Evolutionary conservation across 2,888 invertebrate genomes (phyloP).

Genomic region (Nemotelus nigrinus): DNA sequence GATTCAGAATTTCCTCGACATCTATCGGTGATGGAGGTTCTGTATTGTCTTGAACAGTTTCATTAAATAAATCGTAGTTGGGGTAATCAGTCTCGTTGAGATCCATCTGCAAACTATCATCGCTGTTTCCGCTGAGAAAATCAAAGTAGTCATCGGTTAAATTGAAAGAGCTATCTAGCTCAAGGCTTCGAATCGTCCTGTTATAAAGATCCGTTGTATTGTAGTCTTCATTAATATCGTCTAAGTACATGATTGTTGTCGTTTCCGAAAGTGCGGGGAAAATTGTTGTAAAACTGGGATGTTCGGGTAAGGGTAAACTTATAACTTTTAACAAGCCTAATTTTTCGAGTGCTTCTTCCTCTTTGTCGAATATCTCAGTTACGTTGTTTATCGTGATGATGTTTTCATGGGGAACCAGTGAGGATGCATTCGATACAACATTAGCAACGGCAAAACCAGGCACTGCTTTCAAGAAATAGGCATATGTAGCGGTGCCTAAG

Average conservation of each 20-base stretch:
- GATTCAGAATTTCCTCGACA: conserved; percentile 30
- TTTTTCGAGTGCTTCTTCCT: conserved; percentile 54
- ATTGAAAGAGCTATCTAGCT: conserved; percentile 20
- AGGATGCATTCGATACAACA: conserved; percentile 63
- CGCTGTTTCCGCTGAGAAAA: neutral
- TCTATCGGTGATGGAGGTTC: conserved; percentile 31
- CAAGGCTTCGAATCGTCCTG: neutral
- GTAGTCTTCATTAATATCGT: conserved; percentile 46
- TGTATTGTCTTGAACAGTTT: conserved; percentile 40
- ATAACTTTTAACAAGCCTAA: conserved; percentile 30
- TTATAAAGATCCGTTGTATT: conserved; percentile 24
- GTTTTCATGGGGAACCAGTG: conserved; percentile 58
- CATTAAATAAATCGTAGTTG: conserved; percentile 6
- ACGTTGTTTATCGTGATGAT: conserved; percentile 61
- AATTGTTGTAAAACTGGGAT: conserved; percentile 48
- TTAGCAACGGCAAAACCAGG: conserved; percentile 63
- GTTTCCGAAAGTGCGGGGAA: conserved; percentile 51
- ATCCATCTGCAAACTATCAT: neutral
- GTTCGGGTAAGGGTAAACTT: neutral
- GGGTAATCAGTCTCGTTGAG: conserved; percentile 26
- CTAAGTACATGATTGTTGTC: conserved; percentile 38
- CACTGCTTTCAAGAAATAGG: conserved; percentile 62
- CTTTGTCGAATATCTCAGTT: conserved; percentile 60
- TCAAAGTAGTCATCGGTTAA: conserved; percentile 33
- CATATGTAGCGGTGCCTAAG: conserved; percentile 60